A percentile compares a stretch with the other conserved stretches of the same genome.
phyloP scores from a whole-genome alignment of 2,888 invertebrate genomes.

The Epiblema foenella region DNA sequence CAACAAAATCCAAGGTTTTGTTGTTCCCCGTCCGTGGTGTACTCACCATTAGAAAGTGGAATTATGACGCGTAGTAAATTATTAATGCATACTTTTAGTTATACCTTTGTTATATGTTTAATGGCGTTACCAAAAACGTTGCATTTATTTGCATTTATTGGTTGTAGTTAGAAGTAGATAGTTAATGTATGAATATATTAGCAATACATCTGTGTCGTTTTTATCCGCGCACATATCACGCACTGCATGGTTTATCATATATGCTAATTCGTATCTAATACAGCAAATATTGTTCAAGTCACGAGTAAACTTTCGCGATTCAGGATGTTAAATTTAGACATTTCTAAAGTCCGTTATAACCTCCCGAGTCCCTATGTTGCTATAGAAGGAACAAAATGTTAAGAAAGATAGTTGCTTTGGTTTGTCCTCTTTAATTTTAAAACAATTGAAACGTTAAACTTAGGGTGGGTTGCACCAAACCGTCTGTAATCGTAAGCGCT shows the following conservation, averaged over 20 bases:
- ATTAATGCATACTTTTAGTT: slow-evolving; percentile 4
- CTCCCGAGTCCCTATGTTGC: too few relatives aligned
- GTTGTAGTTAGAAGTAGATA: slow-evolving; percentile 40
- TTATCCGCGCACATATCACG: slow-evolving; percentile 66
- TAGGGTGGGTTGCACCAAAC: too few relatives aligned
- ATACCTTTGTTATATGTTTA: neutral
- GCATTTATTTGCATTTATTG: slow-evolving; percentile 51
- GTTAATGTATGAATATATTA: slow-evolving; percentile 42
- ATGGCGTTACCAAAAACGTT: slow-evolving; percentile 37
- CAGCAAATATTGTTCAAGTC: slow-evolving; percentile 35
- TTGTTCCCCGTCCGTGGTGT: neutral
- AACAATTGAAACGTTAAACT: too few relatives aligned
- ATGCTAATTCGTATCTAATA: slow-evolving; percentile 49
- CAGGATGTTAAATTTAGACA: too few relatives aligned
- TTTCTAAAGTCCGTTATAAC: neutral
- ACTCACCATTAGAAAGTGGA: neutral
- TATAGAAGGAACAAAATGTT: too few relatives aligned
- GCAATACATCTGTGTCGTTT: slow-evolving; percentile 28
- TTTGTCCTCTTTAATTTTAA: too few relatives aligned
- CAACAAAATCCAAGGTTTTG: neutral
- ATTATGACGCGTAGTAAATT: neutral
- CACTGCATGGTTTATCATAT: slow-evolving; percentile 61
- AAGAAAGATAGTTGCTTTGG: too few relatives aligned
- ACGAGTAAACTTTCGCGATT: neutral
- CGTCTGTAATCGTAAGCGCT: too few relatives aligned